Conservation (phyloP, 2,113 vertebrate species). For the Microtus ochrogaster region DNA sequence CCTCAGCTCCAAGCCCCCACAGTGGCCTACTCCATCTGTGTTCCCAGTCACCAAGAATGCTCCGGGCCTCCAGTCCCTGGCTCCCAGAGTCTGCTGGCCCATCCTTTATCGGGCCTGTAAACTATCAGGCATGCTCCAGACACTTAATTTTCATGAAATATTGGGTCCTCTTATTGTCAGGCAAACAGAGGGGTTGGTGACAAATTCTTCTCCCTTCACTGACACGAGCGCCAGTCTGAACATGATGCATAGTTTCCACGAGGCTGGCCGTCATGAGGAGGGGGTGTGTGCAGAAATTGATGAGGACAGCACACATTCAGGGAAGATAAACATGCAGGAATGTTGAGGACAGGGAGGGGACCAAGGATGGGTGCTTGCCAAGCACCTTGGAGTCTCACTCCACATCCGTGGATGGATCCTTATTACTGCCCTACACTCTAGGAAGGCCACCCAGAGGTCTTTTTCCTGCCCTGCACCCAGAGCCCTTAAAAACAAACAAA, state of each 20-base stretch:
- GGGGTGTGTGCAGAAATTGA: slow-evolving; percentile 92
- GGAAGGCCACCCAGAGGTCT: neutral
- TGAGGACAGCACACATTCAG: slow-evolving; percentile 89
- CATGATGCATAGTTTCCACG: slow-evolving; percentile 94
- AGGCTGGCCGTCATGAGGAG: slow-evolving; percentile 87
- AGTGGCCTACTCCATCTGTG: slow-evolving; percentile 67
- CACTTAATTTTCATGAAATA: slow-evolving; percentile 98
- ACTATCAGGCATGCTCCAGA: slow-evolving; percentile 89
- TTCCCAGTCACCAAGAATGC: slow-evolving; percentile 77
- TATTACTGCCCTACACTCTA: neutral
- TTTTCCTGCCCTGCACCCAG: neutral
- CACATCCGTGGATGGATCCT: neutral
- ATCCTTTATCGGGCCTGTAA: slow-evolving; percentile 88
- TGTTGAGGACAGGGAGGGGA: slow-evolving; percentile 85
- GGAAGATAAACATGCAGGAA: slow-evolving; percentile 92
- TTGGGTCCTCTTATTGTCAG: slow-evolving; percentile 93
- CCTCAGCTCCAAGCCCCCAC: slow-evolving; percentile 43
- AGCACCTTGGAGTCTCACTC: slow-evolving; percentile 49
- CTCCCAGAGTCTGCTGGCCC: slow-evolving; percentile 76
- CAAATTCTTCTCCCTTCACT: slow-evolving; percentile 91
- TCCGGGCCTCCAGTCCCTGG: slow-evolving; percentile 73
- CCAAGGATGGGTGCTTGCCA: slow-evolving; percentile 72
- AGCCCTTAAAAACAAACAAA: neutral
- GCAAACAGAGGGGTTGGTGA: slow-evolving; percentile 90
- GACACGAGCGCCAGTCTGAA: slow-evolving; percentile 88